phyloP scores from a whole-genome alignment of 2,888 invertebrate species.

The Drosophila mercatorum region DNA sequence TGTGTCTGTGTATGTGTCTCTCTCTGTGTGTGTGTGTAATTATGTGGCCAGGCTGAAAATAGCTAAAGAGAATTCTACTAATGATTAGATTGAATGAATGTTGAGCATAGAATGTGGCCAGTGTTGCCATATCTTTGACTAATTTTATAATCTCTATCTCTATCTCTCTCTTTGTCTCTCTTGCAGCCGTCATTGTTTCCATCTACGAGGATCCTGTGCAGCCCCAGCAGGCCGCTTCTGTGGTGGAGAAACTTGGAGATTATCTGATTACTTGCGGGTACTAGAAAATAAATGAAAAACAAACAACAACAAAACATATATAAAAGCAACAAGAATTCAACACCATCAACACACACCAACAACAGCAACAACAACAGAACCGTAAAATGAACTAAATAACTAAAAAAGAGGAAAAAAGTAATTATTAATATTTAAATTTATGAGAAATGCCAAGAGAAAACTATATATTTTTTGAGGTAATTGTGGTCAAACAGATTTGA shows the following conservation, averaged over 20 bases:
- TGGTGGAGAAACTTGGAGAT: constrained; percentile 98
- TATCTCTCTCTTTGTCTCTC: constrained; percentile 53
- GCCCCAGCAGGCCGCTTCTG: constrained; percentile 98
- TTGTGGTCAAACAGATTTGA: constrained; percentile 57
- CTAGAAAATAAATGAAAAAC: constrained; percentile 87
- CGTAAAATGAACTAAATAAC: constrained; percentile 70
- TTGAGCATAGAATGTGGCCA: constrained; percentile 3
- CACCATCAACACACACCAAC: constrained; percentile 64
- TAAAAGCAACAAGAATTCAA: constrained; percentile 54
- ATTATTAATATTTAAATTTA: constrained; percentile 78
- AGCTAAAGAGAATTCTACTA: constrained; percentile 34
- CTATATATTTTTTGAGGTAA: constrained; percentile 50
- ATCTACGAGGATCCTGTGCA: constrained; percentile 98
- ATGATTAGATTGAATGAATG: constrained; percentile 30
- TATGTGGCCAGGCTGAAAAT: constrained; percentile 34
- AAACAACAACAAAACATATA: constrained; percentile 31
- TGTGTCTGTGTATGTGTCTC: neutral
- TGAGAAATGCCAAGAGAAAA: constrained; percentile 66
- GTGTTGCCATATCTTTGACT: neutral
- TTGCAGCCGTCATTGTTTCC: constrained; percentile 96
- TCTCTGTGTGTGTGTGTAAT: constrained; percentile 10
- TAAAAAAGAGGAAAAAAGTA: constrained; percentile 55
- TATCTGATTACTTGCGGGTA: constrained; percentile 98
- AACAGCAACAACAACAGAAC: constrained; percentile 27
- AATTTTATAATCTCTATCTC: no score